These are phyloP conservation scores for Crotalus horridus DNA, from an alignment of 2,113 vertebrate genomes.

Conservation along the genomic window DNA sequence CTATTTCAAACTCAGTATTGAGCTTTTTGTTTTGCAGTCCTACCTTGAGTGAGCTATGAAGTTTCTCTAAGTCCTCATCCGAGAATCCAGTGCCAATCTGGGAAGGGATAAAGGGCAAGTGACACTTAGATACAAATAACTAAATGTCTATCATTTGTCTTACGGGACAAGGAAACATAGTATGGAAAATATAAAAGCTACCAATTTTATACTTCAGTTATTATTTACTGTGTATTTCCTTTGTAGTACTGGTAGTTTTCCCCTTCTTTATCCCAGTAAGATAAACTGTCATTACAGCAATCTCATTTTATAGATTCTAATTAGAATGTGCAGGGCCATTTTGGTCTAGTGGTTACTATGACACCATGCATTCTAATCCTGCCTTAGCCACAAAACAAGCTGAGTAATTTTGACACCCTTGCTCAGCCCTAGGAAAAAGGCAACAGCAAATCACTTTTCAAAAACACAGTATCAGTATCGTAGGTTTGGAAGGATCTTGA, in stretches of 20 bases:
- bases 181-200: background rate
- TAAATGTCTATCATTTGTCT: background rate
- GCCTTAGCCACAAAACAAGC: background rate
- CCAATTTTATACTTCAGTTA: background rate
- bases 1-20: background rate
- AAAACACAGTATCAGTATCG: background rate
- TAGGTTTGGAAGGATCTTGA: background rate
- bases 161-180: background rate
- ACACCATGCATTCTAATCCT: background rate
- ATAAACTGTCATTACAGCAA: background rate
- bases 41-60: conserved; percentile 83
- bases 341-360: background rate
- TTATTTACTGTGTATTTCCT: background rate
- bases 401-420: background rate
- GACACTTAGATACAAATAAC: background rate
- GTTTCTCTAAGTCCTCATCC: conserved; percentile 84
- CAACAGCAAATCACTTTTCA: background rate
- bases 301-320: background rate
- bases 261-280: background rate
- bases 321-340: background rate
- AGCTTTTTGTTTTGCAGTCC: background rate
- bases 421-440: background rate
- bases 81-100: conserved; percentile 93
- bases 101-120: background rate
- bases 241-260: background rate